Conservation (phyloP, 2,113 vertebrate genomes). For the Bos javanicus region DNA sequence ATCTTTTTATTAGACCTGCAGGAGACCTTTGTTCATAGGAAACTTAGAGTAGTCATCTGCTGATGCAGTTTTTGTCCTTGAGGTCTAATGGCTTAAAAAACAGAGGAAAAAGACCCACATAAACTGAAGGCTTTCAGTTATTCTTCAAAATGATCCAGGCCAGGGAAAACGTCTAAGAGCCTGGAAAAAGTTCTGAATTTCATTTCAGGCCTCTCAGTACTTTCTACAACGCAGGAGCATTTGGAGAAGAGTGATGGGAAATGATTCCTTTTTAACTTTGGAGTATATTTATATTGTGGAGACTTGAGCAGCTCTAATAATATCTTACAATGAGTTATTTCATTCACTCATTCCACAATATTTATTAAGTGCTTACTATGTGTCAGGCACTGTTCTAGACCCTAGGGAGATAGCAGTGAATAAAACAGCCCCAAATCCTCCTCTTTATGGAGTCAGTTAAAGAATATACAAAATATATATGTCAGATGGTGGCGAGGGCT, state of each 20-base stretch:
- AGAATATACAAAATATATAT: background rate
- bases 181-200: constrained; percentile 37
- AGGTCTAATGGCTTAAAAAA: constrained; percentile 13
- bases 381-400: background rate
- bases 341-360: background rate
- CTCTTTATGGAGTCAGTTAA: background rate
- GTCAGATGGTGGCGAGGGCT: background rate
- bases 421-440: background rate
- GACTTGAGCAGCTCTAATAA: background rate
- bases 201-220: background rate
- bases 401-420: background rate
- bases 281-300: background rate
- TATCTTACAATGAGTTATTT: background rate
- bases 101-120: background rate
- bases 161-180: background rate
- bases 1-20: constrained; percentile 40
- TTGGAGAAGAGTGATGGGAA: background rate
- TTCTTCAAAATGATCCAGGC: background rate
- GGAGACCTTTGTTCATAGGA: background rate
- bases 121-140: background rate
- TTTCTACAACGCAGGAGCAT: background rate
- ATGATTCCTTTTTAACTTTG: constrained; percentile 27
- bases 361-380: background rate
- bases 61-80: constrained; percentile 9
- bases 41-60: background rate